Percentiles rank a stretch among this genome's conserved stretches.
phyloP scores from a whole-genome alignment of 2,888 invertebrate genomes.

The Netelia inedita region DNA sequence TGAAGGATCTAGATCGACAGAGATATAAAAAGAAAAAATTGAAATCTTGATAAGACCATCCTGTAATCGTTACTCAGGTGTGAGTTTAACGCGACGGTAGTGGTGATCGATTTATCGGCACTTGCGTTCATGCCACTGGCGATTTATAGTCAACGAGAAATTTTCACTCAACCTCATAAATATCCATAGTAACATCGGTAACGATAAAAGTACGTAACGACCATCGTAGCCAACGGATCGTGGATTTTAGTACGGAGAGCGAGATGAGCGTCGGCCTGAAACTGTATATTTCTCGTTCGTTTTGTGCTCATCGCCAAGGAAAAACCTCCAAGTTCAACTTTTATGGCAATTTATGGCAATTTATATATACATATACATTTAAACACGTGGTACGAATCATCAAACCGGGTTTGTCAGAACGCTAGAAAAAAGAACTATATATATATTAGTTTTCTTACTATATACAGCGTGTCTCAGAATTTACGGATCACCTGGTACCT shows the following conservation, averaged over 20 bases:
- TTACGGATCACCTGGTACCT: no score
- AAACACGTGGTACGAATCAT: not conserved
- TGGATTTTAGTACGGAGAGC: no score
- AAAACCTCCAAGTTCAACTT: not conserved
- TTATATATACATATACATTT: not conserved
- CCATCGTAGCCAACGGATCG: no score
- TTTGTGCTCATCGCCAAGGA: not conserved
- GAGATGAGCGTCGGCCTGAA: no score
- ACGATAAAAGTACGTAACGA: no score
- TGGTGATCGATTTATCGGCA: constrained; percentile 33
- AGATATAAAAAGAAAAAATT: not conserved
- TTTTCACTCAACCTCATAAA: constrained; percentile 4
- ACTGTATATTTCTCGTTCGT: not conserved
- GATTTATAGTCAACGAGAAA: constrained; percentile 1
- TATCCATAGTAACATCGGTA: not conserved
- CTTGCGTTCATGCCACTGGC: not conserved
- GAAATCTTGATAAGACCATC: not conserved
- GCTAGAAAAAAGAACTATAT: not conserved
- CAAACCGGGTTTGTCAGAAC: not conserved
- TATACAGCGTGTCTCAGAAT: no score
- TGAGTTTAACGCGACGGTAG: constrained; percentile 24
- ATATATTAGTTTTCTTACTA: not conserved
- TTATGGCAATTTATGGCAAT: not conserved
- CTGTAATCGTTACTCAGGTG: not conserved
- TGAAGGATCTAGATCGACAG: no score